phyloP scores from a whole-genome alignment of 2,888 invertebrate species.

The Euphydryas editha region DNA sequence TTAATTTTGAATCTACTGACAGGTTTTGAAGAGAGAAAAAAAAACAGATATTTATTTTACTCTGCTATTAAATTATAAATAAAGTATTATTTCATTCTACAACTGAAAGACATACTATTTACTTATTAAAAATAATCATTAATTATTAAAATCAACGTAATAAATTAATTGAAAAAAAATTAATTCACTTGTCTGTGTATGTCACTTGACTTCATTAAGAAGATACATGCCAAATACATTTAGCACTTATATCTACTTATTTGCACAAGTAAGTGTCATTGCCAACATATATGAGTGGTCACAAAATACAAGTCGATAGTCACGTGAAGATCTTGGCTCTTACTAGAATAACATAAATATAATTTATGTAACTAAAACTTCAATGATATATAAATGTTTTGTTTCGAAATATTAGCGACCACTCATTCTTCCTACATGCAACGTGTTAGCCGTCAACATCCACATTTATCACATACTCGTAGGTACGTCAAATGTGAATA shows the following conservation, averaged over 20 bases:
- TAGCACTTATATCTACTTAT: neutral
- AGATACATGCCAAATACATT: too few species aligned
- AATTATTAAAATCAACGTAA: too few species aligned
- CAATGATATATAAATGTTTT: slow-evolving; percentile 42
- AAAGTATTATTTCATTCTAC: too few species aligned
- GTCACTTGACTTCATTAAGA: too few species aligned
- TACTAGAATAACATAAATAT: slow-evolving; percentile 5
- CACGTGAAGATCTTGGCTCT: slow-evolving; percentile 24
- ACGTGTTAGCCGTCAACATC: slow-evolving; percentile 41
- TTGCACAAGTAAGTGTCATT: neutral
- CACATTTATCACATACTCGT: slow-evolving; percentile 53
- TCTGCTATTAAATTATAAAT: too few species aligned
- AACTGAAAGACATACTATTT: too few species aligned
- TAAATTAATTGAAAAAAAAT: too few species aligned
- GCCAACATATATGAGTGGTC: neutral
- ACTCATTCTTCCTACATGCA: slow-evolving; percentile 45
- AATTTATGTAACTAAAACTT: slow-evolving; percentile 20
- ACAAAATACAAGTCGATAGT: slow-evolving; percentile 4
- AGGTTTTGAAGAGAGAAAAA: too few species aligned
- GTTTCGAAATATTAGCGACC: slow-evolving; percentile 47
- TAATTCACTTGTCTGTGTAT: too few species aligned
- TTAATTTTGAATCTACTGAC: neutral
- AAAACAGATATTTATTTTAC: too few species aligned
- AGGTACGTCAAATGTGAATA: slow-evolving; percentile 51
- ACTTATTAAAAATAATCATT: too few species aligned